Base-by-base conservation (phyloP, 2,797 vertebrate genomes). In the Rhinella marina region DNA sequence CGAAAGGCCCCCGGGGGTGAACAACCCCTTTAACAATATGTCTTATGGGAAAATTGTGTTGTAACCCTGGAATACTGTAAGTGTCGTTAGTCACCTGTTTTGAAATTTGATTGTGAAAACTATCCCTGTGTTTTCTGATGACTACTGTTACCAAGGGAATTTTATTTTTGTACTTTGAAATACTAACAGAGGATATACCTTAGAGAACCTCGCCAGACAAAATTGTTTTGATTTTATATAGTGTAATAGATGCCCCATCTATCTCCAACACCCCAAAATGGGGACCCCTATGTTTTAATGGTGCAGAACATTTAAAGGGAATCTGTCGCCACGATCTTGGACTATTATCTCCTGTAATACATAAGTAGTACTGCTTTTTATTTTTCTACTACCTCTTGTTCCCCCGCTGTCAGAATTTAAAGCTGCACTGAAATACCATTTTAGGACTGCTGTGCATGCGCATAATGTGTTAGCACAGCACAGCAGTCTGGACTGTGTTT, bases 161-260 rank as follows among this genome's bases (percentile, higher is more conserved):
- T 27, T 62, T 81, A 81, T 81, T 77, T 77, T 77, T 62, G 59
- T 27, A 81, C 12, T 64, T 84, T 41, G 13, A 21, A 64, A 87
- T 84, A 84, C 88, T 91, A 92, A 91, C 90, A 89, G 85, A 91
- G 59, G 32, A 85, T 88, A n/a, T n/a, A 90, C 90, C 82, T 90
- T 81, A 11, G 75, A 54, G 10, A 25, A 54, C 12, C 16, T 25
- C 0, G 0, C 32, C 19, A 50, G 41, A 19, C 21, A 75, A 50
- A 52, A n/a, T n/a, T 75, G 4, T 23, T 75, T 75, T n/a, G 1
- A 75, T 50, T 50, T 50, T 50, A 4, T 23, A 75, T n/a, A 3
- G 19, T 11, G 19, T 48, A 3, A 10, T 1, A 3, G 29, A 32
- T 6, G 70, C 6, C 12, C 9, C 32, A 73, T 3, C 19, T 72